A percentile compares a stretch with the other conserved stretches of the same genome.
These are phyloP conservation scores for Hyla sarda DNA, from an alignment of 2,113 vertebrate species.

Conservation along the genomic window DNA sequence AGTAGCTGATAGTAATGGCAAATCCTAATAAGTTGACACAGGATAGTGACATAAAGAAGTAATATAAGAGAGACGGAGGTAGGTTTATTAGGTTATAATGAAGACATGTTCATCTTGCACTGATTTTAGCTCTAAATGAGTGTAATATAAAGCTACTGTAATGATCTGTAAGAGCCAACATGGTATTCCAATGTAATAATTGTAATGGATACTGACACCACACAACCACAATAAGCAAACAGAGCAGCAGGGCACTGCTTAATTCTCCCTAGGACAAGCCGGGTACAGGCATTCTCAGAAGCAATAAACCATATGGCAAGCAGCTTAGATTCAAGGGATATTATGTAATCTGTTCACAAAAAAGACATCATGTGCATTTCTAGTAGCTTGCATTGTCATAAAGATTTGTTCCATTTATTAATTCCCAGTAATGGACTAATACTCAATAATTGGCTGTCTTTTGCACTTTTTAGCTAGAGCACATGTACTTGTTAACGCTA, in stretches of 20 bases:
- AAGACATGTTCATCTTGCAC: neutral
- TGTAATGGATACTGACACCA: slow-evolving; percentile 17
- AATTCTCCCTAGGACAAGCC: slow-evolving; percentile 37
- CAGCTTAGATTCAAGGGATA: slow-evolving; percentile 51
- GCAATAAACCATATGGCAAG: slow-evolving; percentile 51
- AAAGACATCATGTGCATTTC: neutral
- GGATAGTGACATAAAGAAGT: neutral
- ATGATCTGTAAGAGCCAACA: neutral
- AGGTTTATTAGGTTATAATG: neutral
- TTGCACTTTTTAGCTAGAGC: neutral
- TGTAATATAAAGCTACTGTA: neutral
- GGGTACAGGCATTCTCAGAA: slow-evolving; percentile 42
- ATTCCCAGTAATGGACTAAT: slow-evolving; percentile 22
- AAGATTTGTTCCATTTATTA: slow-evolving; percentile 20
- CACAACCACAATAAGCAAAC: neutral
- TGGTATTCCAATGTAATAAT: slow-evolving; percentile 9
- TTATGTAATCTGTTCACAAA: slow-evolving; percentile 48
- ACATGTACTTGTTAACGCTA: neutral
- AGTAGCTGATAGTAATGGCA: neutral
- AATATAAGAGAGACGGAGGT: neutral
- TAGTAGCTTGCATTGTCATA: slow-evolving; percentile 25
- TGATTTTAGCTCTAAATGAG: neutral
- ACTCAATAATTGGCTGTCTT: slow-evolving; percentile 10
- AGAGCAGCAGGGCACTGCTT: slow-evolving; percentile 1
- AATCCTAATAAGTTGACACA: neutral